These are phyloP conservation scores for Vanessa tameamea DNA, from an alignment of 1,140 invertebrate genomes.

Conservation along the genomic window DNA sequence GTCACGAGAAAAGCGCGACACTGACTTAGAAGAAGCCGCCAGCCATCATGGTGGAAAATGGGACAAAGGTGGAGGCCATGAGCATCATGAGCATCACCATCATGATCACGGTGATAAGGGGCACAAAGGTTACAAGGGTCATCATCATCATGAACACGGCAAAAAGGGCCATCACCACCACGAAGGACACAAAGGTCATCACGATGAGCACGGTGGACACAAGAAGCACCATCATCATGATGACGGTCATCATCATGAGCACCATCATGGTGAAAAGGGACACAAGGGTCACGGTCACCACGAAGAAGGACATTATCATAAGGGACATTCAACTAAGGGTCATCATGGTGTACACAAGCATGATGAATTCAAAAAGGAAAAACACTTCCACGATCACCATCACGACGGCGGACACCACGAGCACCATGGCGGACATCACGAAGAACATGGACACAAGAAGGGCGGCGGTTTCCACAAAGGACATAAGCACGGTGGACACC, in stretches of 20 bases:
- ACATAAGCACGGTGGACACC: conserved; percentile 84
- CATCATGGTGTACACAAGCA: conserved; percentile 88
- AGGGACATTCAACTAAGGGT: conserved; percentile 88
- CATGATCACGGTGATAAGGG: conserved; percentile 81
- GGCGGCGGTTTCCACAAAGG: conserved; percentile 85
- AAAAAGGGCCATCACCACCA: conserved; percentile 88
- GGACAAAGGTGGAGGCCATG: conserved; percentile 81
- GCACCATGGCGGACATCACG: conserved; percentile 84
- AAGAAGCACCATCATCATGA: conserved; percentile 88
- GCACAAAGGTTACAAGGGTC: conserved; percentile 81
- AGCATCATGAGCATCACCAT: conserved; percentile 76
- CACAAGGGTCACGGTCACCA: conserved; percentile 83
- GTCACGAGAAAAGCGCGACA: conserved; percentile 64
- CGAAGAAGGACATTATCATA: conserved; percentile 84
- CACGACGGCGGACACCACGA: conserved; percentile 87
- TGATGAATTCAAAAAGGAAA: conserved; percentile 84
- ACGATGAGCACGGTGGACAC: conserved; percentile 87
- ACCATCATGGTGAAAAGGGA: conserved; percentile 85
- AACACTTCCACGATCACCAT: conserved; percentile 87
- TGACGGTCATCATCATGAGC: conserved; percentile 87
- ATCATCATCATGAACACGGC: conserved; percentile 85
- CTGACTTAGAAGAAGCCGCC: conserved; percentile 80
- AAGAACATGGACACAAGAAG: conserved; percentile 85
- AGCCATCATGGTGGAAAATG: conserved; percentile 81
- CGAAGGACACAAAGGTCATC: conserved; percentile 85